These are phyloP conservation scores for Yoshiicerus persimilis DNA, from an alignment of 1,140 invertebrate species.

Conservation along the genomic window DNA sequence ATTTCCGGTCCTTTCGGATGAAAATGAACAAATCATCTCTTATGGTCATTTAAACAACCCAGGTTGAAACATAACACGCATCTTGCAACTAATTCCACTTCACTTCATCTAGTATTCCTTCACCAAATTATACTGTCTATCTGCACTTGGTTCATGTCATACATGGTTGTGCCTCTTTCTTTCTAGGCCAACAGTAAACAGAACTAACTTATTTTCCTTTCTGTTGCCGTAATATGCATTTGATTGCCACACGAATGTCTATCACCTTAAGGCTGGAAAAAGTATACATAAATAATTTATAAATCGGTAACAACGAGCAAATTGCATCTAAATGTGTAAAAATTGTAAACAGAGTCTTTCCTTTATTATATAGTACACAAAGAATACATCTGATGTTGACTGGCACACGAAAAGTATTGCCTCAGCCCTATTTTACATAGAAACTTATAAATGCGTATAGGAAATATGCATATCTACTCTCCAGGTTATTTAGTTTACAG, in stretches of 20 bases:
- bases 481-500: not conserved
- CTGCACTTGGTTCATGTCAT: not conserved
- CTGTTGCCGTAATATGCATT: not conserved
- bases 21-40: slow-evolving; percentile 14
- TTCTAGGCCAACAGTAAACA: not conserved
- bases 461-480: not conserved
- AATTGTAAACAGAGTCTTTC: too few relatives aligned
- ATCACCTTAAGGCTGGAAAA: too few relatives aligned
- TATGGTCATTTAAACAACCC: not conserved
- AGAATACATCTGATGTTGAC: too few relatives aligned
- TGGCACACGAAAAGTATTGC: too few relatives aligned
- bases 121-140: not conserved
- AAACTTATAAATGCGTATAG: not conserved
- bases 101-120: not conserved
- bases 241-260: not conserved
- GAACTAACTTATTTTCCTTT: not conserved
- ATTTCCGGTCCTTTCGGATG: slow-evolving; percentile 7
- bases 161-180: not conserved
- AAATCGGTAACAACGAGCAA: not conserved
- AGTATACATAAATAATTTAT: too few relatives aligned
- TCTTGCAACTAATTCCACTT: not conserved
- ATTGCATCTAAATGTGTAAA: too few relatives aligned
- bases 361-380: too few relatives aligned
- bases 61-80: not conserved
- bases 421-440: too few relatives aligned